phyloP scores from a whole-genome alignment of 2,797 vertebrate genomes.

The Alfaro cultratus region DNA sequence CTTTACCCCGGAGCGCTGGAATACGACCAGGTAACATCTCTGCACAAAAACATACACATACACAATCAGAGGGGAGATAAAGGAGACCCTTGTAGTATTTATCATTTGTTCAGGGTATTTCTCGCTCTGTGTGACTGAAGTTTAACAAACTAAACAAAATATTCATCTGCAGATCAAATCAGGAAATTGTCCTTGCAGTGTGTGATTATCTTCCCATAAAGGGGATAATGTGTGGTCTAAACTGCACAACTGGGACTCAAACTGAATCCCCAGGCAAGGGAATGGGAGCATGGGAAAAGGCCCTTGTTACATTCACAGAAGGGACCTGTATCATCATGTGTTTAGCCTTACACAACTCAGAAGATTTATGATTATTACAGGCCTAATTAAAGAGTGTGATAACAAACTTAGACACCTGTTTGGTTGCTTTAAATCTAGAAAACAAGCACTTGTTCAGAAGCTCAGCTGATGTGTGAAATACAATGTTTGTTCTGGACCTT shows the following conservation, averaged over 20 bases:
- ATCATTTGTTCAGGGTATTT: conserved; percentile 28
- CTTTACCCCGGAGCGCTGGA: conserved; percentile 98
- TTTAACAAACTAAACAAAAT: conserved; percentile 50
- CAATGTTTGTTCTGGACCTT: not conserved
- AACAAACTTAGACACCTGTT: not conserved
- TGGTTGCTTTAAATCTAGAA: conserved; percentile 1
- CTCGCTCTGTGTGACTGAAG: conserved; percentile 5
- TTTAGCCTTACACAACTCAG: conserved; percentile 28
- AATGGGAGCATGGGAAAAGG: conserved; percentile 69
- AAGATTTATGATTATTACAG: conserved; percentile 3
- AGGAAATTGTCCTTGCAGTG: conserved; percentile 61
- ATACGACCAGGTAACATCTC: conserved; percentile 93
- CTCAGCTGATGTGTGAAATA: not conserved
- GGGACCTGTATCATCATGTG: conserved; percentile 24
- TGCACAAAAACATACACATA: not conserved
- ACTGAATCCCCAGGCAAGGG: conserved; percentile 35
- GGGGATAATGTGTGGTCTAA: conserved; percentile 31
- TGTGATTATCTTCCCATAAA: conserved; percentile 59
- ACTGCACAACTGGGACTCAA: conserved; percentile 49
- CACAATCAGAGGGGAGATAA: not conserved
- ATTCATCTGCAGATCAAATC: conserved; percentile 53
- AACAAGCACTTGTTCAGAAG: not conserved
- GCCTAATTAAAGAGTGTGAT: conserved; percentile 3
- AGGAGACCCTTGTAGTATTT: conserved; percentile 21
- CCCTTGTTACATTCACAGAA: conserved; percentile 46